These are phyloP conservation scores for Xestia sexstrigata DNA, from an alignment of 2,888 invertebrate genomes.

Conservation along the genomic window DNA sequence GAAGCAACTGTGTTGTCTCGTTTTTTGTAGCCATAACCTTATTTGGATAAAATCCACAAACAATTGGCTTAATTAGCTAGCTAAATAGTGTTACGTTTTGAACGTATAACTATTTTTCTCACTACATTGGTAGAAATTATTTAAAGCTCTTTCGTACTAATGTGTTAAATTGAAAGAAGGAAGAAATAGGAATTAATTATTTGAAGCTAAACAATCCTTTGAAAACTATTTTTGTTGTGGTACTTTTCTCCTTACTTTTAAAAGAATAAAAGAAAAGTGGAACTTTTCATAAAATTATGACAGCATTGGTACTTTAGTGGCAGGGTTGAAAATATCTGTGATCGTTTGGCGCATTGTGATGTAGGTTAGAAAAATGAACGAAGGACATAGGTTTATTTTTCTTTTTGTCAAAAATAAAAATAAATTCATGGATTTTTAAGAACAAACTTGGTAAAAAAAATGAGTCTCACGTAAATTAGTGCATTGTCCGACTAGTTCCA, in stretches of 20 bases:
- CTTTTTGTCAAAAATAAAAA: background rate
- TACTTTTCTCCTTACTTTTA: background rate
- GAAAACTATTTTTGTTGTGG: background rate
- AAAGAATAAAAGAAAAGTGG: background rate
- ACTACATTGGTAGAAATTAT: background rate
- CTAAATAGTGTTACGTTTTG: background rate
- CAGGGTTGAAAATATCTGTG: slow-evolving; percentile 87
- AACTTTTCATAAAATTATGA: slow-evolving; percentile 46
- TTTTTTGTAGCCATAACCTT: background rate
- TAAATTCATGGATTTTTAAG: background rate
- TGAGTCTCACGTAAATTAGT: background rate
- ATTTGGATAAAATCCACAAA: slow-evolving; percentile 6
- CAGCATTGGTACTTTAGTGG: slow-evolving; percentile 73
- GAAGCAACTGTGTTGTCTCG: background rate
- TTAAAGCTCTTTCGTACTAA: background rate
- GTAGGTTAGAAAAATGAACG: slow-evolving; percentile 74
- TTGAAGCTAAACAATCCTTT: background rate
- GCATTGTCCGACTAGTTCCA: background rate
- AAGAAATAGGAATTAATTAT: background rate
- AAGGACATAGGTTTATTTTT: slow-evolving; percentile 58
- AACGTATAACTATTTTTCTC: background rate
- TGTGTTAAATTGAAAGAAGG: background rate
- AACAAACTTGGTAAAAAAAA: background rate
- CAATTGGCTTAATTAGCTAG: background rate
- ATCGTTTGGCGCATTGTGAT: slow-evolving; percentile 85